phyloP scores from a whole-genome alignment of 2,888 invertebrate species.

The Escarpia spicata region DNA sequence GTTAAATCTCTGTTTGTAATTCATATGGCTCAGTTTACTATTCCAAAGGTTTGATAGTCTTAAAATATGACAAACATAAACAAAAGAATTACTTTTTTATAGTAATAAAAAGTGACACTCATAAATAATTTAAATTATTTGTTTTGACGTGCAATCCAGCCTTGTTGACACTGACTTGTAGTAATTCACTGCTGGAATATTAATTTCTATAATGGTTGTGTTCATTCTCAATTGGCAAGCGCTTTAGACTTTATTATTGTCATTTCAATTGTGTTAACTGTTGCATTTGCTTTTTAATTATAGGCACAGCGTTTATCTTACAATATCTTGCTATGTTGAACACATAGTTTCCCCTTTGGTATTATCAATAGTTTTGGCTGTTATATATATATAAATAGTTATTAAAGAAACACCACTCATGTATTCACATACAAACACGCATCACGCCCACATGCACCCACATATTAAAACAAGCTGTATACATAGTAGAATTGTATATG shows the following conservation, averaged over 20 bases:
- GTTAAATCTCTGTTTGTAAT: background rate
- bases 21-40: background rate
- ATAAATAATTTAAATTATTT: background rate
- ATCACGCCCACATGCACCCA: background rate
- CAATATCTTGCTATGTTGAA: background rate
- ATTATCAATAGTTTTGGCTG: background rate
- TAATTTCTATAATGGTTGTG: background rate
- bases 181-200: background rate
- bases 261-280: background rate
- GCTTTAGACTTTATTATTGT: background rate
- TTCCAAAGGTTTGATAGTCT: too few relatives aligned
- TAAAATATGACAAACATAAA: too few relatives aligned
- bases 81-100: background rate
- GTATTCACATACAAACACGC: background rate
- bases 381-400: slow-evolving; percentile 1
- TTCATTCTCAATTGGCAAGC: background rate
- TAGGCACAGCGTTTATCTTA: background rate
- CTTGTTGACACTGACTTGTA: background rate
- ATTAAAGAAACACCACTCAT: background rate
- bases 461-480: background rate
- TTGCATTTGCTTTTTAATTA: background rate
- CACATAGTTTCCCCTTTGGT: background rate
- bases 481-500: background rate
- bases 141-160: background rate
- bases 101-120: background rate